Conservation (phyloP, 2,797 vertebrate genomes). For the Cynopterus sphinx region DNA sequence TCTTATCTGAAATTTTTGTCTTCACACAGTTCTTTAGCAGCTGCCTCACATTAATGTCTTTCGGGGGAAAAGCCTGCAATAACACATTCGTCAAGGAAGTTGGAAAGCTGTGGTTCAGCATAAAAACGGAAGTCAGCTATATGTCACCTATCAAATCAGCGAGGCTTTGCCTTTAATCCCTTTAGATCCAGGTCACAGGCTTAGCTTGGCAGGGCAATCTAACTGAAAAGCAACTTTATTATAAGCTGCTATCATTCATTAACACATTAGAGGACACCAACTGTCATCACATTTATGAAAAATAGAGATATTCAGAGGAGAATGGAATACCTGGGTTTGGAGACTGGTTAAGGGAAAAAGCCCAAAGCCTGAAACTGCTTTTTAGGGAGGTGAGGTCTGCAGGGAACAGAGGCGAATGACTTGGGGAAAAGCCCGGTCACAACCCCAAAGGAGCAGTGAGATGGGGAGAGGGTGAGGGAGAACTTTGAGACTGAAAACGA, state of each 20-base stretch:
- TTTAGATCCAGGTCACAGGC: not conserved
- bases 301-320: not conserved
- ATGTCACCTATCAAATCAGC: not conserved
- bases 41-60: not conserved
- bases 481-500: not conserved
- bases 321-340: not conserved
- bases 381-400: not conserved
- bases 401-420: not conserved
- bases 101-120: conserved; percentile 40
- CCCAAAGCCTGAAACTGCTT: not conserved
- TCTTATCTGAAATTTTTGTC: conserved; percentile 45
- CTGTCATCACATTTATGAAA: not conserved
- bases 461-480: not conserved
- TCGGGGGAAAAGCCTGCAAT: not conserved
- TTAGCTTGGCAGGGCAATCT: not conserved
- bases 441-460: not conserved
- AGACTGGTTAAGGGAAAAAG: not conserved
- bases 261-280: not conserved
- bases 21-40: conserved; percentile 3
- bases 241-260: not conserved
- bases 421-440: not conserved
- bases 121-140: not conserved
- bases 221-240: not conserved
- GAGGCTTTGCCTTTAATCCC: not conserved
- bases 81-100: conserved; percentile 16